Evolutionary conservation across 2,113 vertebrate species (phyloP).

Genomic region (Lamprologus callipterus): DNA sequence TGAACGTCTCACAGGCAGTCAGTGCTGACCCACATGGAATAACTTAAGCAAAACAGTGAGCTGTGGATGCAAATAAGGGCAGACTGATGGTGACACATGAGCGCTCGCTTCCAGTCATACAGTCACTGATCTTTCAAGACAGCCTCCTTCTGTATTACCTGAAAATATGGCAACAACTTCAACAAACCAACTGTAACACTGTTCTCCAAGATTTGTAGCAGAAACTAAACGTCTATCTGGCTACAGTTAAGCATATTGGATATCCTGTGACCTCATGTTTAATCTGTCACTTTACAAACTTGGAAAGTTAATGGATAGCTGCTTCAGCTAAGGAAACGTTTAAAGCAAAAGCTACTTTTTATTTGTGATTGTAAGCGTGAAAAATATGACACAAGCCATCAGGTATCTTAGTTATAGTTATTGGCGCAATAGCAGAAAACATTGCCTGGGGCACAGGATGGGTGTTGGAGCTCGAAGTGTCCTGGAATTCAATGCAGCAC

Average conservation of each 20-base stretch:
- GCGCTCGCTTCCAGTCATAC: background rate
- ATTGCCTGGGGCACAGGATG: slow-evolving; percentile 47
- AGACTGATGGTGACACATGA: background rate
- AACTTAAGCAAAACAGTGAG: slow-evolving; percentile 17
- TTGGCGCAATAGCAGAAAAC: slow-evolving; percentile 30
- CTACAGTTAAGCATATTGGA: background rate
- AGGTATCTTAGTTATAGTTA: slow-evolving; percentile 28
- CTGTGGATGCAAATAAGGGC: slow-evolving; percentile 22
- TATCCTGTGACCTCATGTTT: background rate
- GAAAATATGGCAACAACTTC: background rate
- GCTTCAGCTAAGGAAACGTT: background rate
- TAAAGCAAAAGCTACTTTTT: background rate
- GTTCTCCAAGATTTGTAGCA: background rate
- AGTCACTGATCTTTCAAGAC: background rate
- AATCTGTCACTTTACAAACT: background rate
- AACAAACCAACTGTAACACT: background rate
- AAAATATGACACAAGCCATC: slow-evolving; percentile 20
- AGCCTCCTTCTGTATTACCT: background rate
- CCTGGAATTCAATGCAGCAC: slow-evolving; percentile 41
- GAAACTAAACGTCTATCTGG: background rate
- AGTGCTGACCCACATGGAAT: background rate
- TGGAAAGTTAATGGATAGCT: background rate
- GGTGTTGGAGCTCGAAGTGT: slow-evolving; percentile 23
- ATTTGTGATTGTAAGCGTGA: background rate
- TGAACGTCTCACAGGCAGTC: background rate